Evolutionary conservation across 2,888 invertebrate species (phyloP).

Genomic region (Acrocera orbiculus): DNA sequence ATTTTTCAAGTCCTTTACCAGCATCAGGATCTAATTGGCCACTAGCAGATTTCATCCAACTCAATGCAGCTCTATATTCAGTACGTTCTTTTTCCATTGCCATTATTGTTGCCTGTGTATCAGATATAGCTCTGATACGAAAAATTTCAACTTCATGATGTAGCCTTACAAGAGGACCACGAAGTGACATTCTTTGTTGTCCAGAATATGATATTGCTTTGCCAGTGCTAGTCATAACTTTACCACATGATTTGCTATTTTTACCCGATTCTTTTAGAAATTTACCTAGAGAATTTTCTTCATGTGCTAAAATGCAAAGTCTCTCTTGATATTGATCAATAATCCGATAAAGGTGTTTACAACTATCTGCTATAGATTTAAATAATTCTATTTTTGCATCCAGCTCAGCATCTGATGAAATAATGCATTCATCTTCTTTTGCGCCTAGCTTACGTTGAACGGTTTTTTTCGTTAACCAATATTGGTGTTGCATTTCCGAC

Average conservation of each 20-base stretch:
- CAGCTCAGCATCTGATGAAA: slow-evolving; percentile 88
- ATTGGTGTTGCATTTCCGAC: slow-evolving; percentile 76
- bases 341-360: slow-evolving; percentile 67
- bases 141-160: slow-evolving; percentile 98
- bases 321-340: slow-evolving; percentile 89
- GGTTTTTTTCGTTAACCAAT: slow-evolving; percentile 96
- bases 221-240: slow-evolving; percentile 66
- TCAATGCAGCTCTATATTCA: slow-evolving; percentile 86
- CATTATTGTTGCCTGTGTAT: slow-evolving; percentile 77
- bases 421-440: slow-evolving; percentile 93
- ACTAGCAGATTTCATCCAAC: slow-evolving; percentile 98
- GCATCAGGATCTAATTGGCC: slow-evolving; percentile 93
- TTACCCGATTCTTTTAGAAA: slow-evolving; percentile 90
- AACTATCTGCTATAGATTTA: slow-evolving; percentile 81
- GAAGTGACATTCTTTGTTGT: slow-evolving; percentile 75
- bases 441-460: slow-evolving; percentile 83
- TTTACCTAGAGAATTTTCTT: slow-evolving; percentile 85
- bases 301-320: slow-evolving; percentile 80
- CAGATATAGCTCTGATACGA: slow-evolving; percentile 79
- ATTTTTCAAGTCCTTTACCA: slow-evolving; percentile 85
- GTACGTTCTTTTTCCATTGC: slow-evolving; percentile 91
- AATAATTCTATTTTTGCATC: slow-evolving; percentile 92
- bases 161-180: slow-evolving; percentile 70
- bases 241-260: slow-evolving; percentile 68
- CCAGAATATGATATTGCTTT: slow-evolving; percentile 78